phyloP scores from a whole-genome alignment of 2,113 vertebrate species.

The Paratilapia polleni region DNA sequence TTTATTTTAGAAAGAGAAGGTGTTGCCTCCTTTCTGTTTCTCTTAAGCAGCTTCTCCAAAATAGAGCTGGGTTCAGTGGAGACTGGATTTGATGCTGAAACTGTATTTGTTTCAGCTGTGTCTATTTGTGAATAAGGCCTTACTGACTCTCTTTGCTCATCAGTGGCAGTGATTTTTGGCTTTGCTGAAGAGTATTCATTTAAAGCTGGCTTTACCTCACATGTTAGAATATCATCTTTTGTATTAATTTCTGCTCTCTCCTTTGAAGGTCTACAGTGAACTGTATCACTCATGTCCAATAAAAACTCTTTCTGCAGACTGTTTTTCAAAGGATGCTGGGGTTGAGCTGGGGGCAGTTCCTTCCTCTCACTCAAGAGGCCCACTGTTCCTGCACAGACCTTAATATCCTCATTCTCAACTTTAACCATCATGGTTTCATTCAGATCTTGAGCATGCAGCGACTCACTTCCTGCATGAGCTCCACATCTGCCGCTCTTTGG shows the following conservation, averaged over 20 bases:
- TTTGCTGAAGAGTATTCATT: slow-evolving; percentile 20
- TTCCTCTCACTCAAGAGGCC: slow-evolving; percentile 60
- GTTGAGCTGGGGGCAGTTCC: slow-evolving; percentile 45
- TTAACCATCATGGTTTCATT: slow-evolving; percentile 26
- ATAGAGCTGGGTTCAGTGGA: slow-evolving; percentile 63
- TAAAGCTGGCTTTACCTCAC: slow-evolving; percentile 6
- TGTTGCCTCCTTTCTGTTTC: slow-evolving; percentile 53
- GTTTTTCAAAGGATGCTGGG: slow-evolving; percentile 70
- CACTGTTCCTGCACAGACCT: slow-evolving; percentile 52
- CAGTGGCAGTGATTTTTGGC: slow-evolving; percentile 14
- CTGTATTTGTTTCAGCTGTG: not conserved
- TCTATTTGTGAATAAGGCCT: slow-evolving; percentile 10
- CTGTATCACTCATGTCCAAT: slow-evolving; percentile 44
- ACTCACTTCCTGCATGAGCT: slow-evolving; percentile 37
- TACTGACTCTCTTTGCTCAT: slow-evolving; percentile 18
- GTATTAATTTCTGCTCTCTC: slow-evolving; percentile 18
- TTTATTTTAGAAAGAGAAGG: slow-evolving; percentile 32
- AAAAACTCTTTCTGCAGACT: slow-evolving; percentile 56
- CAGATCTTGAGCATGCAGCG: slow-evolving; percentile 25
- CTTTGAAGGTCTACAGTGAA: slow-evolving; percentile 43
- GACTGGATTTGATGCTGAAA: slow-evolving; percentile 1
- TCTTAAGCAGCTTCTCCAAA: slow-evolving; percentile 72
- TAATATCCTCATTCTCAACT: slow-evolving; percentile 35
- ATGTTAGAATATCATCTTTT: slow-evolving; percentile 21
- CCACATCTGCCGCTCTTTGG: slow-evolving; percentile 22